phyloP scores from a whole-genome alignment of 2,797 vertebrate species.

The Sebastes iracundus region DNA sequence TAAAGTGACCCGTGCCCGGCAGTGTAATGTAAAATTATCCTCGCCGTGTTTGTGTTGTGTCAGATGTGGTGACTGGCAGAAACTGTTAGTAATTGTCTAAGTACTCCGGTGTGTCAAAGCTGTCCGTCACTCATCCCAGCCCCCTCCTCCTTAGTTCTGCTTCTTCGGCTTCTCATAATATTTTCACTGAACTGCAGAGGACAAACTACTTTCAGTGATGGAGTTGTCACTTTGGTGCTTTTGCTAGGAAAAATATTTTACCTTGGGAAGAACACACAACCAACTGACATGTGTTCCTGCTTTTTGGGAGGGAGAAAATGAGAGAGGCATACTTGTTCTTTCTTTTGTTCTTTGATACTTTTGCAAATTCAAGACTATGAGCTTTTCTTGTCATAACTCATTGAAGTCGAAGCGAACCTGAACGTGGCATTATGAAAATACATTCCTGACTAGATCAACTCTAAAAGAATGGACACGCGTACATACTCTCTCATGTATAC shows the following conservation, averaged over 20 bases:
- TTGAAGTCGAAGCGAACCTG: conserved; percentile 79
- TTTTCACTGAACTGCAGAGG: conserved; percentile 85
- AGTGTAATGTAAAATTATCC: conserved; percentile 86
- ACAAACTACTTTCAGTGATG: conserved; percentile 87
- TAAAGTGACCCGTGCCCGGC: conserved; percentile 84
- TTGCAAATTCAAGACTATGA: conserved; percentile 80
- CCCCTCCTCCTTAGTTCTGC: conserved; percentile 64
- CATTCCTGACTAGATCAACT: conserved; percentile 65
- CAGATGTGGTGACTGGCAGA: conserved; percentile 88
- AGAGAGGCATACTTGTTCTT: conserved; percentile 76
- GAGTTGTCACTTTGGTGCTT: conserved; percentile 86
- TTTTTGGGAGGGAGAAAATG: conserved; percentile 71
- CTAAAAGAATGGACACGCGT: conserved; percentile 73
- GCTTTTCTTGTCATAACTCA: conserved; percentile 80
- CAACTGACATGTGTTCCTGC: conserved; percentile 80
- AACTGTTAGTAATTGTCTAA: conserved; percentile 89
- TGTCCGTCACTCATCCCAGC: conserved; percentile 84
- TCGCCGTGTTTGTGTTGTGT: conserved; percentile 84
- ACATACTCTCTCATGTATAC: conserved; percentile 66
- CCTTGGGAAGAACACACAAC: conserved; percentile 81
- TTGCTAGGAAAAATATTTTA: conserved; percentile 86
- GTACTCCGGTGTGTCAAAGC: conserved; percentile 86
- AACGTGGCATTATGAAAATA: conserved; percentile 80
- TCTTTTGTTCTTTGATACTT: conserved; percentile 83
- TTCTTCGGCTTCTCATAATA: conserved; percentile 85